A percentile compares a stretch with the other conserved stretches of the same genome.
phyloP scores from a whole-genome alignment of 2,888 invertebrate genomes.

The Idaea straminata region DNA sequence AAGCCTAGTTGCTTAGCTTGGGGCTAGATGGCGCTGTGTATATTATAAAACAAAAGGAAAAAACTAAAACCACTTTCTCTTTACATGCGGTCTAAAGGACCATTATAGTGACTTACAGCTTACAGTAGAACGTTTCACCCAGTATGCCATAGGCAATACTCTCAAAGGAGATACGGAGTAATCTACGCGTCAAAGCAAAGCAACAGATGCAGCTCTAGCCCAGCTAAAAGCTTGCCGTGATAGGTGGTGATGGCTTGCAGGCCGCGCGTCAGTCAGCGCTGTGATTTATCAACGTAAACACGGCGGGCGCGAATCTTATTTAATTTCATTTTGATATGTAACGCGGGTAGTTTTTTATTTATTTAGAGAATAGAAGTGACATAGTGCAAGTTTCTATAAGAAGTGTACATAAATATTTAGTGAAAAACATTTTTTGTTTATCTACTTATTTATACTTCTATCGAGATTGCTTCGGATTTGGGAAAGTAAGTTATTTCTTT shows the following conservation, averaged over 20 bases:
- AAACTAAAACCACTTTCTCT: no score
- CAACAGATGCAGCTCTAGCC: conserved; percentile 42
- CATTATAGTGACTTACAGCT: background rate
- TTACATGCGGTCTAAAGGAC: no score
- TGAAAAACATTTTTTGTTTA: background rate
- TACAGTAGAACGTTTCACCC: background rate
- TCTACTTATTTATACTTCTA: background rate
- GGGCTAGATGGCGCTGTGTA: no score
- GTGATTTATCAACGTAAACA: conserved; percentile 52
- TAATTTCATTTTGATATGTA: conserved; percentile 13
- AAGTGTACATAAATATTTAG: background rate
- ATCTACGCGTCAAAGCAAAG: conserved; percentile 36
- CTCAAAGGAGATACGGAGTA: conserved; percentile 26
- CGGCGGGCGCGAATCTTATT: conserved; percentile 47
- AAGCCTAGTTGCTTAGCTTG: no score
- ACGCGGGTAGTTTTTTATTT: background rate
- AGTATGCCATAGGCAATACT: conserved; percentile 17
- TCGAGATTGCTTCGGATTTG: background rate
- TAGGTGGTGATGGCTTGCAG: conserved; percentile 5
- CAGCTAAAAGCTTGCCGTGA: conserved; percentile 15
- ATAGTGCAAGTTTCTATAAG: background rate
- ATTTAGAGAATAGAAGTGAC: background rate
- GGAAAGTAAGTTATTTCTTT: background rate
- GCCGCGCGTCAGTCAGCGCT: conserved; percentile 52
- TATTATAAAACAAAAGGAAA: no score